A percentile compares a stretch with the other conserved stretches of the same genome.
Conservation (phyloP, 1,140 invertebrate genomes). For the Drosophila kanapiae region DNA sequence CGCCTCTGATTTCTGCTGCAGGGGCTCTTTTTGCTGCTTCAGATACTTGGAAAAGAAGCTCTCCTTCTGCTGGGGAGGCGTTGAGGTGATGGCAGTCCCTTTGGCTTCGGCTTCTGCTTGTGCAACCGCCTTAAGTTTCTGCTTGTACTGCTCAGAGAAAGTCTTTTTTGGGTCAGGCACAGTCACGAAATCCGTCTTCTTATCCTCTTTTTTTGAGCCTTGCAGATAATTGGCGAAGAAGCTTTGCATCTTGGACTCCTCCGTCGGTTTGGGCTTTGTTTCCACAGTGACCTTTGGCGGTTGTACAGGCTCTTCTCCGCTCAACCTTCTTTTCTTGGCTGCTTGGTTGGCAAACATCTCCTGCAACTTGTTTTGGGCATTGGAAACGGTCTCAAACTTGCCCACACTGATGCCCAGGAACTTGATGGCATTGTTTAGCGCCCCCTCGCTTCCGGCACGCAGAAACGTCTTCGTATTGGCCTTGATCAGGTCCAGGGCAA, state of each 20-base stretch:
- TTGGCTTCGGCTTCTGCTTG: constrained; percentile 1
- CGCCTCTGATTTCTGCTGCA: background rate
- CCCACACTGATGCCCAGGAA: constrained; percentile 91
- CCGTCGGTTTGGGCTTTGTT: constrained; percentile 53
- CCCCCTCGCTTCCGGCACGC: constrained; percentile 76
- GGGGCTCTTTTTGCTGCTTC: constrained; percentile 44
- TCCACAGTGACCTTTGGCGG: constrained; percentile 12
- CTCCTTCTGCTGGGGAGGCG: constrained; percentile 56
- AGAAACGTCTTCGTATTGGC: constrained; percentile 86
- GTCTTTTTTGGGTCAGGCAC: constrained; percentile 28
- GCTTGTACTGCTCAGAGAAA: constrained; percentile 60
- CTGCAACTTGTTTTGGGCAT: constrained; percentile 86
- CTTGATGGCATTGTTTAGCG: constrained; percentile 87
- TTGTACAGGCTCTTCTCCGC: constrained; percentile 38
- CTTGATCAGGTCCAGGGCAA: constrained; percentile 88
- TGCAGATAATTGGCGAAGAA: constrained; percentile 72
- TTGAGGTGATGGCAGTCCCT: constrained; percentile 16
- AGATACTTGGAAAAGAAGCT: constrained; percentile 74
- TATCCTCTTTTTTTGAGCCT: constrained; percentile 33
- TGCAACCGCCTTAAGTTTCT: constrained; percentile 46
- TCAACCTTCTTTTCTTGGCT: constrained; percentile 68
- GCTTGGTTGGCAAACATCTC: constrained; percentile 80
- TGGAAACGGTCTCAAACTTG: constrained; percentile 89
- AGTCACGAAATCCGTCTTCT: background rate
- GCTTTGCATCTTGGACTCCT: constrained; percentile 60